A percentile compares a stretch with the other conserved stretches of the same genome.
phyloP scores from a whole-genome alignment of 2,797 vertebrate species.

The Clamator glandarius region DNA sequence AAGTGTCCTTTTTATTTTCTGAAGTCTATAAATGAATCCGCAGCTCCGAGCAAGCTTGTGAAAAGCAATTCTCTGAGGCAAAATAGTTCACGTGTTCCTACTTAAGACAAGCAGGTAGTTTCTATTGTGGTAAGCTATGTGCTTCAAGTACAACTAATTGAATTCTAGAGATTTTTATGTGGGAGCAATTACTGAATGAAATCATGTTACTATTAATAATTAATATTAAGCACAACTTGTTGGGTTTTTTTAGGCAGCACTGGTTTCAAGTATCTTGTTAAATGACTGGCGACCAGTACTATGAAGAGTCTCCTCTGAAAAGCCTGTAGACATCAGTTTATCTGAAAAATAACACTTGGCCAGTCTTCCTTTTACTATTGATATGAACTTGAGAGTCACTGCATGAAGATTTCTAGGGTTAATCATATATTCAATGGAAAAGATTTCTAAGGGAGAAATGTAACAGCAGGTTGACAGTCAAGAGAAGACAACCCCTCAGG shows the following conservation, averaged over 20 bases:
- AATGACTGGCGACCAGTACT: background rate
- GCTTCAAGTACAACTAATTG: background rate
- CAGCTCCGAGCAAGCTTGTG: background rate
- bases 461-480: background rate
- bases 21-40: background rate
- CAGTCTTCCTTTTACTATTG: background rate
- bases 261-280: background rate
- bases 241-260: background rate
- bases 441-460: background rate
- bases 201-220: background rate
- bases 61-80: constrained; percentile 1
- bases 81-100: background rate
- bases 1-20: background rate
- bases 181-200: background rate
- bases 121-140: background rate
- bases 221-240: background rate
- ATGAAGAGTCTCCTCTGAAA: background rate
- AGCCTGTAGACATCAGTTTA: background rate
- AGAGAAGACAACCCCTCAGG: background rate
- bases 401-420: background rate
- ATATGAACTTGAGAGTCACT: background rate
- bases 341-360: background rate
- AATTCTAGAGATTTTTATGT: background rate
- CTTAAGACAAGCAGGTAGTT: background rate
- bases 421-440: background rate